These are phyloP conservation scores for Lithophane socia DNA, from an alignment of 2,888 invertebrate genomes.

Conservation along the genomic window DNA sequence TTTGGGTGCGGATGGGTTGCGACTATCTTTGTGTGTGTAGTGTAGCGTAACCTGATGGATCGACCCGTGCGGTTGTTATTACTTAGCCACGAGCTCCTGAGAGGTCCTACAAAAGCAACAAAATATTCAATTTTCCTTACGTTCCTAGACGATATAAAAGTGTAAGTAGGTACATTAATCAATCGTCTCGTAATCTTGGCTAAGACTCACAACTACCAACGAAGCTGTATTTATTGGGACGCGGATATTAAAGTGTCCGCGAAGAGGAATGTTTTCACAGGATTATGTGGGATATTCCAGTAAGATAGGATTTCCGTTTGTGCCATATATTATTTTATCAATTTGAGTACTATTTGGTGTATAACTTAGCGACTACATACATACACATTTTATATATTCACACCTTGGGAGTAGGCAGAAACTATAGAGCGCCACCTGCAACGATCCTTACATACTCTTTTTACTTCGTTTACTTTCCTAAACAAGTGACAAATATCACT, in stretches of 20 bases:
- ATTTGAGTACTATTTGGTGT: slow-evolving; percentile 24
- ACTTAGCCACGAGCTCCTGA: no score
- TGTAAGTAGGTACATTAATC: slow-evolving; percentile 60
- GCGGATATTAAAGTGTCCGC: slow-evolving; percentile 65
- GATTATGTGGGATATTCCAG: slow-evolving; percentile 52
- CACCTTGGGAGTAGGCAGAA: no score
- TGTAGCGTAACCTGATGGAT: no score
- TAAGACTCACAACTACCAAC: slow-evolving; percentile 50
- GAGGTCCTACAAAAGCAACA: not conserved
- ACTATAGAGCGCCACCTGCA: no score
- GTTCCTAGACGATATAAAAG: slow-evolving; percentile 30
- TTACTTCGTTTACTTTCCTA: no score
- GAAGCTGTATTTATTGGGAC: slow-evolving; percentile 59
- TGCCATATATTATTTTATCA: slow-evolving; percentile 48
- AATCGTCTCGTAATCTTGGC: slow-evolving; percentile 58
- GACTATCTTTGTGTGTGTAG: no score
- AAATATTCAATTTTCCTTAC: slow-evolving; percentile 18
- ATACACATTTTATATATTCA: no score
- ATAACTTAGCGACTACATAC: not conserved
- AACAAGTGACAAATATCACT: no score
- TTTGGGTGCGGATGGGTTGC: no score
- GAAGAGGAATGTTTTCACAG: slow-evolving; percentile 58
- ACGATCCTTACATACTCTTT: no score
- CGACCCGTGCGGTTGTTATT: no score
- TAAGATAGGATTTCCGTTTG: slow-evolving; percentile 47